phyloP scores from a whole-genome alignment of 1,140 invertebrate genomes.

The Formica selysi region DNA sequence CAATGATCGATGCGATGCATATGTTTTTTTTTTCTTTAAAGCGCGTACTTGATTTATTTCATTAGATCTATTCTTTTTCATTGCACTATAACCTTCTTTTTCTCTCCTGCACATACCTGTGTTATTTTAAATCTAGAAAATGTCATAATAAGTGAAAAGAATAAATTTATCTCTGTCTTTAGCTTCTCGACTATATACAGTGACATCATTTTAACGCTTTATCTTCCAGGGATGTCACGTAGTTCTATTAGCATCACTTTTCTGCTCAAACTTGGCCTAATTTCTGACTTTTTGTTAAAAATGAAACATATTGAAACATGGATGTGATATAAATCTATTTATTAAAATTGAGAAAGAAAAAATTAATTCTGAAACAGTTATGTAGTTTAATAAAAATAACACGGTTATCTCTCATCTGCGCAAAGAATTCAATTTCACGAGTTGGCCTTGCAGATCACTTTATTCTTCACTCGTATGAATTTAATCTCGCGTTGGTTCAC shows the following conservation, averaged over 20 bases:
- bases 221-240: not conserved
- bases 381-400: constrained; percentile 61
- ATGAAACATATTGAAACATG: not conserved
- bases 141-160: constrained; percentile 6
- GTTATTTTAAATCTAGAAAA: constrained; percentile 37
- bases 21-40: not conserved
- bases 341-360: not conserved
- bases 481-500: constrained; percentile 12
- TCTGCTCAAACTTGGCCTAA: not conserved
- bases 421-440: constrained; percentile 55
- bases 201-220: constrained; percentile 5
- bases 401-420: constrained; percentile 20
- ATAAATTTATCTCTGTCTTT: not conserved
- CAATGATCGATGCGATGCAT: not conserved
- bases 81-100: not conserved
- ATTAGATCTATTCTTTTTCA: not conserved
- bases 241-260: constrained; percentile 19
- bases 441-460: constrained; percentile 4
- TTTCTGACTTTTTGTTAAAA: not conserved
- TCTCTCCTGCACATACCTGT: not conserved
- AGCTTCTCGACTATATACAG: not conserved
- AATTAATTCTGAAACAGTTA: not conserved
- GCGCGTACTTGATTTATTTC: not conserved
- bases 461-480: constrained; percentile 37
- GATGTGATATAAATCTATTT: not conserved